phyloP scores from a whole-genome alignment of 2,888 invertebrate species.

The Tiliacea citrago region DNA sequence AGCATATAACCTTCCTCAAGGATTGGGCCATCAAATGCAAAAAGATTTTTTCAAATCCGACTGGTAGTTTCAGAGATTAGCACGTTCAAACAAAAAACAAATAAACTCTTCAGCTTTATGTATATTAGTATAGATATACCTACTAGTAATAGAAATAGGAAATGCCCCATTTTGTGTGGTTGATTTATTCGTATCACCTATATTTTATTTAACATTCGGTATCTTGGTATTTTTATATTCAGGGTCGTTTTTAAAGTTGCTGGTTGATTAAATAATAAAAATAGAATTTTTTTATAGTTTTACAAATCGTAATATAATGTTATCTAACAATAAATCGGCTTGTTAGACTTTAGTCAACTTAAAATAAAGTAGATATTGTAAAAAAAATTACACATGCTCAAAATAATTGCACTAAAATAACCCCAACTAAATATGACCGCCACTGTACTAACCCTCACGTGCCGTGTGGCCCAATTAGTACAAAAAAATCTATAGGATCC shows the following conservation, averaged over 20 bases:
- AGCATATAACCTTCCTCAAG: background rate
- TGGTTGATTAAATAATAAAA: background rate
- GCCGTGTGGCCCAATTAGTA: constrained; percentile 68
- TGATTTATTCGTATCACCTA: background rate
- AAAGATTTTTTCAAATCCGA: background rate
- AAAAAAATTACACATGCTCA: background rate
- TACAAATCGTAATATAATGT: background rate
- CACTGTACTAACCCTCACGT: constrained; percentile 53
- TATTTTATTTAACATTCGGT: background rate
- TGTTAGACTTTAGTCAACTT: background rate
- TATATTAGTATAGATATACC: background rate
- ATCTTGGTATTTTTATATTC: constrained; percentile 7
- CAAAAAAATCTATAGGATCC: constrained; percentile 61
- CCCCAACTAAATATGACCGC: constrained; percentile 50
- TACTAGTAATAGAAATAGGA: constrained; percentile 12
- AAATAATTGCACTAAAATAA: constrained; percentile 31
- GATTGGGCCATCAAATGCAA: background rate
- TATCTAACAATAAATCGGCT: background rate
- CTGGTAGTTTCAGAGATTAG: background rate
- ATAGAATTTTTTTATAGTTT: background rate
- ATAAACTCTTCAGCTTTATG: background rate
- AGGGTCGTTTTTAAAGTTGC: constrained; percentile 5
- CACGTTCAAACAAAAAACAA: background rate
- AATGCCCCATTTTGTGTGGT: constrained; percentile 14
- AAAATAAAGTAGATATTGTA: background rate